These are phyloP conservation scores for Ornithoptera alexandrae DNA, from an alignment of 2,888 invertebrate species.

Conservation along the genomic window DNA sequence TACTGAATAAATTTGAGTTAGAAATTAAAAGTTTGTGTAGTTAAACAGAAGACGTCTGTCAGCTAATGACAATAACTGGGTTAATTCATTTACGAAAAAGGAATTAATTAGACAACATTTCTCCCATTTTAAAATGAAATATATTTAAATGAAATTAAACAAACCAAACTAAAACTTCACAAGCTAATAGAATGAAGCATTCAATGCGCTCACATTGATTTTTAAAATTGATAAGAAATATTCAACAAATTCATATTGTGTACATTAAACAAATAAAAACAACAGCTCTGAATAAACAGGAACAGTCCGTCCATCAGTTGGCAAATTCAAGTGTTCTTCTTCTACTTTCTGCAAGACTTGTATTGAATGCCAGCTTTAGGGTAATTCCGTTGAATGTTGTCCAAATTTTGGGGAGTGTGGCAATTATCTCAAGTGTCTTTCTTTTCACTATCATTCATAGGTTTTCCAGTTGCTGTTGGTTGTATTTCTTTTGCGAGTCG, in stretches of 20 bases:
- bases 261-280: conserved; percentile 64
- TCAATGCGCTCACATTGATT: conserved; percentile 58
- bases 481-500: conserved; percentile 73
- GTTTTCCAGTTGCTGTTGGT: conserved; percentile 47
- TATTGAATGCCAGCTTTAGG: conserved; percentile 69
- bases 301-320: conserved; percentile 66
- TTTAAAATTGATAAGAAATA: conserved; percentile 47
- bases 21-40: too few species aligned
- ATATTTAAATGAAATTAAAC: conserved; percentile 75
- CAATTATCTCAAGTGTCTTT: conserved; percentile 71
- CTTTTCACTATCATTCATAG: conserved; percentile 71
- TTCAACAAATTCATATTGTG: conserved; percentile 57
- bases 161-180: conserved; percentile 71
- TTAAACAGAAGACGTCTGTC: too few species aligned
- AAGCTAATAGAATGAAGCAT: conserved; percentile 66
- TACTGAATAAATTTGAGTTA: too few species aligned
- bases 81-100: neutral
- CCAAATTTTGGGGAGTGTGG: conserved; percentile 62
- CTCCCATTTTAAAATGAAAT: conserved; percentile 60
- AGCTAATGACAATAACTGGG: too few species aligned
- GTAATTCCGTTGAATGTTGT: conserved; percentile 75
- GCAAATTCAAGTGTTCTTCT: conserved; percentile 63
- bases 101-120: conserved; percentile 33
- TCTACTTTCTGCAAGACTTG: conserved; percentile 61
- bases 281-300: conserved; percentile 60